Percentiles rank a stretch among this genome's conserved stretches.
These are phyloP conservation scores for Cepphus grylle DNA, from an alignment of 2,113 vertebrate species.

Conservation along the genomic window DNA sequence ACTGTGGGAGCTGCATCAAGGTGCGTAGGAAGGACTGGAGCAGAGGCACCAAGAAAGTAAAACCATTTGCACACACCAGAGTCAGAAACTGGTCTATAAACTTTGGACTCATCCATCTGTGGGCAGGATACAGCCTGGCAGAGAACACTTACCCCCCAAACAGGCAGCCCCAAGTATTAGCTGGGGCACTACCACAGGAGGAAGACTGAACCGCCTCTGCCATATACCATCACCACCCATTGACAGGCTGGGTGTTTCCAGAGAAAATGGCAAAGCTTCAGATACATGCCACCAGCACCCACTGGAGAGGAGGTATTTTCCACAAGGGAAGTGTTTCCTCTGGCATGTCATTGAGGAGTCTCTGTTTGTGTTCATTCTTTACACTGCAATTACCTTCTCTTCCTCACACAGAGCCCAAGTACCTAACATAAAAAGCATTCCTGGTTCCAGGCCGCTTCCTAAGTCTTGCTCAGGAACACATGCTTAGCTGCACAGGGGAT, in stretches of 20 bases:
- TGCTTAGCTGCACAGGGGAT: not conserved
- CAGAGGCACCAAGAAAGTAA: constrained; percentile 48
- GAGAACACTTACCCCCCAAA: not conserved
- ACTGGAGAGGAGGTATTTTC: not conserved
- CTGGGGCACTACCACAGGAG: not conserved
- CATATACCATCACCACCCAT: not conserved
- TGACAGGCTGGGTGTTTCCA: not conserved
- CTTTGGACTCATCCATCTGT: not conserved
- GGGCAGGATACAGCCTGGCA: not conserved
- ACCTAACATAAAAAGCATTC: not conserved
- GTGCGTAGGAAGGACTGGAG: not conserved
- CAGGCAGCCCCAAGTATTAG: not conserved
- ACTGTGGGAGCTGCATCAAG: not conserved
- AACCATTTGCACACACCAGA: not conserved
- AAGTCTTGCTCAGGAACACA: not conserved
- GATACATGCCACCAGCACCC: not conserved
- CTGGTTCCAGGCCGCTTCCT: not conserved
- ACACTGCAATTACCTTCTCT: not conserved
- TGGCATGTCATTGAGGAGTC: not conserved
- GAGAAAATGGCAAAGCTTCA: not conserved
- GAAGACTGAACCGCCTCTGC: not conserved
- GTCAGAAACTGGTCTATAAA: not conserved
- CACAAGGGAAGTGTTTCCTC: not conserved
- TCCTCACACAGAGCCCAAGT: not conserved
- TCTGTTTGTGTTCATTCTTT: not conserved